Evolutionary conservation across 2,113 vertebrate species (phyloP).

Genomic region (Orthonyx spaldingii): DNA sequence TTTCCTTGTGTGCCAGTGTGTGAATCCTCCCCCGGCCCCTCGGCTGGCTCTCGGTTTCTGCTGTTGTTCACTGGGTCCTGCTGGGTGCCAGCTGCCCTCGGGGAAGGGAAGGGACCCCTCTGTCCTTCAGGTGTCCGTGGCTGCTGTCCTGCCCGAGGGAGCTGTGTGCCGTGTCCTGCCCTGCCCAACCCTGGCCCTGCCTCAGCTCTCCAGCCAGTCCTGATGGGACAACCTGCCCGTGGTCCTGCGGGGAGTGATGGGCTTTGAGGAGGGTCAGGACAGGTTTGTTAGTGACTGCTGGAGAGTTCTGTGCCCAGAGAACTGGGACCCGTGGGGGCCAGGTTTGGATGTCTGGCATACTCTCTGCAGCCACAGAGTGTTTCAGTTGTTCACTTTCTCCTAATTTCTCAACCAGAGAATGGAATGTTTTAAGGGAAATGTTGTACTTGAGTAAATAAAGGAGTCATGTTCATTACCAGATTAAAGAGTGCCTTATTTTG

Average conservation of each 20-base stretch:
- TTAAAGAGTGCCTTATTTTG: neutral
- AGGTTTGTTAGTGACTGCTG: neutral
- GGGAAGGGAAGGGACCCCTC: fast-evolving
- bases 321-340: neutral
- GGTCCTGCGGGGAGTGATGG: fast-evolving
- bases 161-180: fast-evolving
- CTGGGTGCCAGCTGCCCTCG: fast-evolving
- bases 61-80: fast-evolving
- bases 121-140: fast-evolving
- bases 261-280: neutral
- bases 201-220: fast-evolving
- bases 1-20: neutral
- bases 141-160: neutral
- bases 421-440: neutral
- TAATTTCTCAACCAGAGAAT: neutral
- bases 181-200: neutral
- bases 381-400: conserved; percentile 2
- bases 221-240: fast-evolving
- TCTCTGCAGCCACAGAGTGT: neutral
- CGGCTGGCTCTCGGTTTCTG: fast-evolving
- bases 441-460: neutral
- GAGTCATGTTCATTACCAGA: neutral
- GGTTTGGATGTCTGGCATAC: neutral
- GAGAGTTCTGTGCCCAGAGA: fast-evolving
- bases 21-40: fast-evolving